Base-by-base conservation (phyloP, 92 coral and sea anemone species). In the Epizoanthus fatuus region DNA sequence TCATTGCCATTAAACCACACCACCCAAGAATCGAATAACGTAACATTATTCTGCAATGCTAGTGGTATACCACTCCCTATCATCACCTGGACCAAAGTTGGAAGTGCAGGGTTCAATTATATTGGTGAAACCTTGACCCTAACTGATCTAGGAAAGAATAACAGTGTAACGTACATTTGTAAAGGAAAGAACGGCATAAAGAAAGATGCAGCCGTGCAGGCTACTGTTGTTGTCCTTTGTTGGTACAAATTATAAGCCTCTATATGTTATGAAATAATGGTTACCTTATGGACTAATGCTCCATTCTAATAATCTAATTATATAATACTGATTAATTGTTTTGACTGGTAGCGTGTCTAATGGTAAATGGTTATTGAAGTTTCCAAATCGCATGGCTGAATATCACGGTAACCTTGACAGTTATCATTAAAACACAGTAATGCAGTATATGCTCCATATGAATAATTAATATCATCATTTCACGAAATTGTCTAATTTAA, bases 31-130 rank as follows among this genome's bases (percentile, higher is more conserved):
- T 15, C 37, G 17, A 42, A 6, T 20, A 56, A 0, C 11, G 15
- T 59, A 4, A 59, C 39, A 16, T 39, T 77, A 25, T 77, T 77
- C 82, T 77, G 82, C 57, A 77, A 77, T 47, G 70, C 82, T 13
- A 77, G 82, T 22, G 82, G 82, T 62, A 53, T n/a, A 2, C 82
- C 82, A 1, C 10, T 40, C 5, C 82, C 82, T 44, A 5, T 0
- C 6, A 60, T 58, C 12, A 42, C 49, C 15, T 77, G 82, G 82
- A 77, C 32, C 7, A 60, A 40, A 77, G 42, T 60, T 77, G 82
- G 42, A 62, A 45, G 3, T 5, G 19, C 68, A 59, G 70, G 51
- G 13, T 77, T 77, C 67, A 60, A 22, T n/a, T 69, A 77, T 13
- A 2, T 16, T 9, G 82, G 82, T n/a, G 29, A 62, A 19, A 38